Conservation (phyloP, 2,797 vertebrate genomes). For the Austrolebias charrua region DNA sequence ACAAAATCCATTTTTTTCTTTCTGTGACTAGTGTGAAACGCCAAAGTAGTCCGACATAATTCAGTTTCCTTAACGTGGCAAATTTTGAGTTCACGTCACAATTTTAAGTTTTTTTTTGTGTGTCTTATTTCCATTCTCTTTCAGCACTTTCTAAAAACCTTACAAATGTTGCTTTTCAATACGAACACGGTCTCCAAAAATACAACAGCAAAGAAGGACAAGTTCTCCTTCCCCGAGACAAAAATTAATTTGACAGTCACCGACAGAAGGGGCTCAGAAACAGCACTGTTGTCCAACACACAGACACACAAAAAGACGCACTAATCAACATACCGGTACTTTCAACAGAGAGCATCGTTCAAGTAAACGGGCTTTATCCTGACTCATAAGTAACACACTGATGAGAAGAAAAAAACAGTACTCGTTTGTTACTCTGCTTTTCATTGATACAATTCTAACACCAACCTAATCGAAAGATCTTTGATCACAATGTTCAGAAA, state of each 20-base stretch:
- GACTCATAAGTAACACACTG: conserved; percentile 75
- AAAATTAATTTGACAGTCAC: conserved; percentile 44
- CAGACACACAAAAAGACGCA: conserved; percentile 44
- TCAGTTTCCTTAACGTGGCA: conserved; percentile 35
- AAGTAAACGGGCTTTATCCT: conserved; percentile 76
- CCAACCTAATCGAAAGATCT: conserved; percentile 63
- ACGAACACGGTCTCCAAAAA: conserved; percentile 20
- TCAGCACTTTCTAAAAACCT: conserved; percentile 43
- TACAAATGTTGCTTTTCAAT: conserved; percentile 33
- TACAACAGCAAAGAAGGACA: conserved; percentile 35
- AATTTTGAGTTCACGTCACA: conserved; percentile 34
- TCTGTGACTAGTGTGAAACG: conserved; percentile 33
- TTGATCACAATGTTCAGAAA: conserved; percentile 64
- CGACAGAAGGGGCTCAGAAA: conserved; percentile 72
- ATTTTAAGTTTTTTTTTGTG: too few species aligned
- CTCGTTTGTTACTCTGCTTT: conserved; percentile 52
- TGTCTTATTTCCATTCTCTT: conserved; percentile 33
- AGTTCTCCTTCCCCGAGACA: conserved; percentile 33
- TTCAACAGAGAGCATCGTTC: conserved; percentile 73
- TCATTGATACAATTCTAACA: conserved; percentile 66
- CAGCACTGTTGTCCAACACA: conserved; percentile 69
- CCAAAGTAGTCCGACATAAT: conserved; percentile 26
- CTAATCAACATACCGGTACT: conserved; percentile 52
- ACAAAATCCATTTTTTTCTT: conserved; percentile 20
- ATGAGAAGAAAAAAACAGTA: conserved; percentile 73